These are phyloP conservation scores for Phylloscopus trochiloides DNA, from an alignment of 2,113 vertebrate species.

Conservation along the genomic window DNA sequence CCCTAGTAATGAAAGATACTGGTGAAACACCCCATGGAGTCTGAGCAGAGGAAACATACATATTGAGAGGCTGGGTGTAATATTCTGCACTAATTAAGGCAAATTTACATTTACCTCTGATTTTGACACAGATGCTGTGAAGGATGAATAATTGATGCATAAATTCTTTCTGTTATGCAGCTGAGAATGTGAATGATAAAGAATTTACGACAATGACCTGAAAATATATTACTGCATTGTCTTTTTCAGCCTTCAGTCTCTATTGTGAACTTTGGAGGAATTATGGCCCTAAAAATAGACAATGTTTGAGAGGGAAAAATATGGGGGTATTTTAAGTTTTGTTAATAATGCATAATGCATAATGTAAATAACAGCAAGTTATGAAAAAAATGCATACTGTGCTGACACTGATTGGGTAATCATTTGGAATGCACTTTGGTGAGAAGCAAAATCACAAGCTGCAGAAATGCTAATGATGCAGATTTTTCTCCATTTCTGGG, in stretches of 20 bases:
- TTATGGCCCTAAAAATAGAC: background rate
- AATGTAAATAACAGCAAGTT: background rate
- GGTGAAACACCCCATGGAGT: rapidly evolving
- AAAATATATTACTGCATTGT: background rate
- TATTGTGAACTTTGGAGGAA: background rate
- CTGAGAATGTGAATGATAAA: background rate
- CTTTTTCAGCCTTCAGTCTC: background rate
- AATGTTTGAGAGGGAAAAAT: background rate
- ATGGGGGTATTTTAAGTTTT: background rate
- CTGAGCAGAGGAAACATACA: background rate
- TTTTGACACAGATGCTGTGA: background rate
- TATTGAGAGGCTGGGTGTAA: background rate
- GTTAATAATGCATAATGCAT: background rate
- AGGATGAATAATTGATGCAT: background rate
- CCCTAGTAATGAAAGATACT: background rate
- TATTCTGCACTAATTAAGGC: background rate
- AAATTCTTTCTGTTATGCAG: background rate
- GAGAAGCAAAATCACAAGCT: background rate
- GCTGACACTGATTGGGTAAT: background rate
- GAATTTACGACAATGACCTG: background rate
- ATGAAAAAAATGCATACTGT: background rate
- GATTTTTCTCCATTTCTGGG: background rate
- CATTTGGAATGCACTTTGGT: background rate
- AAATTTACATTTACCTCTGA: background rate
- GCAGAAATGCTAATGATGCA: background rate